Evolutionary conservation across 2,888 invertebrate genomes (phyloP), one percentile per base, ranked within the genome.

Genomic region (Protonemura montana): DNA sequence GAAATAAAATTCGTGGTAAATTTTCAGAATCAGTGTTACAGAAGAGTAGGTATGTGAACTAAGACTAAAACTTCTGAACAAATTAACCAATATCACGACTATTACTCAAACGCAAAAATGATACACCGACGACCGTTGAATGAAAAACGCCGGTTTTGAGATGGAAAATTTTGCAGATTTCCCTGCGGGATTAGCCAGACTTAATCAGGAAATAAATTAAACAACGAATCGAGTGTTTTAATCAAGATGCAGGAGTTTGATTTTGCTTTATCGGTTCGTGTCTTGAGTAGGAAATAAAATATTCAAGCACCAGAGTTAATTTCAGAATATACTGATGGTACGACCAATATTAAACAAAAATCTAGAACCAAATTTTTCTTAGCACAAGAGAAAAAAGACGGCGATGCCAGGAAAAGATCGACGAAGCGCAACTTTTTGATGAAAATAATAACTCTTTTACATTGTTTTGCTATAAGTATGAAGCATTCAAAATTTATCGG

Each of bases 401-500:
- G 59, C 59, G 3, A 59, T 21, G 21, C 10, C 1, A 59, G 59
- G 13, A 59, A 21, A 21, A 59, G 59, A 59, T 59, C 59, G 59
- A 59, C 21, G 59, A 59, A 59, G 59, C 59, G 21, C 59, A 59
- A 59, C 59, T 59, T 59, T 59, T 59, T 59, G 59, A 59, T 59
- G 59, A 59, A 59, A 59, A 59, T 59, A 59, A 59, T 59, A 59
- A 59, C 59, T 59, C 59, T 59, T 59, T 59, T 59, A 59, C 59
- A 59, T 59, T 59, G 59, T 78, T 78, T 26, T 27, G 28, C 78
- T 27, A 26, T 78, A 30, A 81, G 28, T 81, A 81, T 29, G n/a
- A 81, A 30, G 81, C 29, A 29, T 81, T 81, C 81, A 81, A 29
- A 81, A n/a, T 30, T 81, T 81, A 81, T 29, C 81, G 81, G 21